Percentiles rank a stretch among this genome's conserved stretches.
These are phyloP conservation scores for Urechis unicinctus DNA, from an alignment of 2,888 invertebrate species.

Conservation along the genomic window DNA sequence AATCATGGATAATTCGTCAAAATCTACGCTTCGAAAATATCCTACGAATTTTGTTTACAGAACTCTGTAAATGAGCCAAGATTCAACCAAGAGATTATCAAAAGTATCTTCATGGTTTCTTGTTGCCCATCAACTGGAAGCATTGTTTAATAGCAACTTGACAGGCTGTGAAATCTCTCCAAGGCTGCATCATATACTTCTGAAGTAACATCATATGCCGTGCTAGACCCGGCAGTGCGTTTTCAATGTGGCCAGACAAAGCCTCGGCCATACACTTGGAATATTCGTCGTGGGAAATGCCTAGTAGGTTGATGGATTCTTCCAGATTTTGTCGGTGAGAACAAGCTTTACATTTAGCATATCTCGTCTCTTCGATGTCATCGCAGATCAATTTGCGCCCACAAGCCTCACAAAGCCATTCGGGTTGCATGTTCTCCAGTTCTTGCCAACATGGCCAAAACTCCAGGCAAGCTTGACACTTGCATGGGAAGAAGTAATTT, in stretches of 20 bases:
- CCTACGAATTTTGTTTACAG: background rate
- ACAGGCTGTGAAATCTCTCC: conserved; percentile 43
- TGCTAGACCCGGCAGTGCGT: conserved; percentile 27
- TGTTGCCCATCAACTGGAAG: conserved; percentile 19
- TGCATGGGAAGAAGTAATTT: conserved; percentile 74
- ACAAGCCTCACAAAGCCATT: conserved; percentile 16
- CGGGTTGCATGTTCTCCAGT: conserved; percentile 9
- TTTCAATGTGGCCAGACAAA: conserved; percentile 22
- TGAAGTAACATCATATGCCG: conserved; percentile 33
- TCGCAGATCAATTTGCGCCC: background rate
- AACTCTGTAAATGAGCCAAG: background rate
- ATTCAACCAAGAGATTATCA: background rate
- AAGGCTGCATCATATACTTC: conserved; percentile 33
- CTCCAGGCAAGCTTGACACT: conserved; percentile 35
- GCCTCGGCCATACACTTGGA: conserved; percentile 30
- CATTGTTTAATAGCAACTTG: conserved; percentile 47
- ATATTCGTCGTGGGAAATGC: conserved; percentile 30
- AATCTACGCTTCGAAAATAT: too few relatives aligned
- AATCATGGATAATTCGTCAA: background rate
- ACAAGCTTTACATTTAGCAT: conserved; percentile 12
- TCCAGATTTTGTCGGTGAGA: conserved; percentile 10
- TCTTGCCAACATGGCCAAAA: conserved; percentile 37
- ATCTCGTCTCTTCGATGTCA: conserved; percentile 5
- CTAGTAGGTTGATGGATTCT: conserved; percentile 18
- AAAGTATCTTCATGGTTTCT: background rate